phyloP scores from a whole-genome alignment of 2,888 invertebrate species.

The Nycteola revayana region DNA sequence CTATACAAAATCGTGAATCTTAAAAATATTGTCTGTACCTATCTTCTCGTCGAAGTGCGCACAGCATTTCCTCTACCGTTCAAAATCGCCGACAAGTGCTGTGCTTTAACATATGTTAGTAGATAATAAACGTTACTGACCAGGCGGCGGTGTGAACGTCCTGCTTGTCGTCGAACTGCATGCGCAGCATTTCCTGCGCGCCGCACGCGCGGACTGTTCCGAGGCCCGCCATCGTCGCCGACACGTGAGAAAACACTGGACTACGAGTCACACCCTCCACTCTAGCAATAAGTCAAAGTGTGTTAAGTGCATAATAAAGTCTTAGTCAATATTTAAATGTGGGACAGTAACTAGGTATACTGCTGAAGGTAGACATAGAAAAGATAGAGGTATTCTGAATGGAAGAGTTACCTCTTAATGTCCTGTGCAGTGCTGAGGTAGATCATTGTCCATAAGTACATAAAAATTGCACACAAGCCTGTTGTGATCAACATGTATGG shows the following conservation, averaged over 20 bases:
- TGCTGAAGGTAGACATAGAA: too few species aligned
- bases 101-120: too few species aligned
- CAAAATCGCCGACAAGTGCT: too few species aligned
- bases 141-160: constrained; percentile 85
- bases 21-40: too few species aligned
- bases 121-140: constrained; percentile 37
- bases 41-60: too few species aligned
- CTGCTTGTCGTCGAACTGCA: constrained; percentile 85
- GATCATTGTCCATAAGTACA: constrained; percentile 84
- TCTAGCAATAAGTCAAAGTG: constrained; percentile 40
- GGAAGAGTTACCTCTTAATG: constrained; percentile 85
- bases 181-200: constrained; percentile 85
- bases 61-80: too few species aligned
- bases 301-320: neutral
- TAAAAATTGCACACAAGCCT: constrained; percentile 82
- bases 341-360: too few species aligned
- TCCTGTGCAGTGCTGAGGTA: constrained; percentile 88
- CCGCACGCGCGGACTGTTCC: constrained; percentile 88
- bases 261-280: constrained; percentile 84
- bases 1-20: too few species aligned
- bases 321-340: too few species aligned
- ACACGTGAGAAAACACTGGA: constrained; percentile 92
- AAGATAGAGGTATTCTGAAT: neutral
- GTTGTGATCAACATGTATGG: constrained; percentile 86
- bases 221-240: constrained; percentile 89